Base-by-base conservation (phyloP, 1,140 invertebrate species). In the Rhopalosiphum padi region DNA sequence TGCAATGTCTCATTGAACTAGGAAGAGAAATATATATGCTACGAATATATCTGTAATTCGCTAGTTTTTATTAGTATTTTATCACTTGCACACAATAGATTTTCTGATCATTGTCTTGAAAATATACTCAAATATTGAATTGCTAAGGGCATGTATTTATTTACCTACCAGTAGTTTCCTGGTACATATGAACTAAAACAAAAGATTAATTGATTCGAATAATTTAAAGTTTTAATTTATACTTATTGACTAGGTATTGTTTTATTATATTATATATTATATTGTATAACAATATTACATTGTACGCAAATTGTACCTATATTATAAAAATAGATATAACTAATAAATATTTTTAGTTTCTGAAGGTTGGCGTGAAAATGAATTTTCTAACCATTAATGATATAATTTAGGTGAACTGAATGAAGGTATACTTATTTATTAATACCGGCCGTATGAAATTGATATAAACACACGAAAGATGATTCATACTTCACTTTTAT, bases 201-300 rank as follows among this genome's bases (percentile, higher is more conserved):
- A 93, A 93, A 83, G 91, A 41, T 55, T n/a, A 93, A 93, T 90
- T 90, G 53, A 90, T 90, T 68, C 55, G 41, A 90, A 41, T 68
- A 60, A 43, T 68, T 68, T 90, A 30, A 41, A 90, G 43, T 90
- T 90, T 60, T 89, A 37, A 55, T 55, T 55, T 55, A 37, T 89
- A 55, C n/a, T 89, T 89, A 89, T 89, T 77, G 60, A 77, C 15
- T 77, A n/a, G n/a, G 60, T 77, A 77, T 77, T 53, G 87, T 89
- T n/a, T 46, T 89, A 53, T 87, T 51, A 51, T 51, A 51, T 51
- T 46, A 11, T 46, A 46, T 9, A 7, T 41, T 48, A 35, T 35
- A 90, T 55, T 55, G 51, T 41, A 53, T 55, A 90, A 22, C 18
- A 23, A 55, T 25, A 90, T 90, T 88, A 37, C 22, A 90, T 41